Percentiles rank a stretch among this genome's conserved stretches.
Conservation (phyloP, 2,113 vertebrate species). For the Cyprinodon variegatus region DNA sequence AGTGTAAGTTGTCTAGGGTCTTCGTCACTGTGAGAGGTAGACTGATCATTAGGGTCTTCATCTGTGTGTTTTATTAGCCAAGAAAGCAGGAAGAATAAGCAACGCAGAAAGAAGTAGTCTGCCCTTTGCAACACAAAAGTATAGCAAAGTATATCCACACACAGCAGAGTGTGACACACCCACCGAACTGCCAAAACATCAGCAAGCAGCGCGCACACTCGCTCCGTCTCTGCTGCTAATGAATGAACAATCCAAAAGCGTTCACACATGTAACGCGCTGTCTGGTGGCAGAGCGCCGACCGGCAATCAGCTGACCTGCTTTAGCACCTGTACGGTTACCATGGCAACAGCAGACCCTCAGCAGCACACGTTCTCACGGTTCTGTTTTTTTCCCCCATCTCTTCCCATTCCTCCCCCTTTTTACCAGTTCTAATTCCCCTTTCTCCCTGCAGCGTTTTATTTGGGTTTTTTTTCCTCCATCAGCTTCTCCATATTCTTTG, state of each 20-base stretch:
- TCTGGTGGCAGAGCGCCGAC: constrained; percentile 13
- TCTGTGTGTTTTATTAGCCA: too few relatives aligned
- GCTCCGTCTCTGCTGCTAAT: constrained; percentile 5
- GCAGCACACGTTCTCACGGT: constrained; percentile 17
- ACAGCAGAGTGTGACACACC: not conserved
- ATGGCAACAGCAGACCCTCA: constrained; percentile 48
- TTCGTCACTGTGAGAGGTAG: too few relatives aligned
- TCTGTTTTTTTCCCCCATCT: constrained; percentile 33
- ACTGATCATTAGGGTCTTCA: too few relatives aligned
- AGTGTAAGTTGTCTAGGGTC: not conserved
- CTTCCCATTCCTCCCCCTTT: constrained; percentile 3
- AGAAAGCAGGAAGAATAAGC: too few relatives aligned
- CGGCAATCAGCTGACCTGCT: constrained; percentile 57
- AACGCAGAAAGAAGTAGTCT: not conserved
- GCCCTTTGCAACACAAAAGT: not conserved
- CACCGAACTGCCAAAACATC: constrained; percentile 16
- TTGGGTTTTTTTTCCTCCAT: not conserved
- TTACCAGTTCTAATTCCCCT: not conserved
- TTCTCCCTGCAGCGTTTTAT: not conserved
- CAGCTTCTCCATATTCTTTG: not conserved
- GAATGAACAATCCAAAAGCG: constrained; percentile 34
- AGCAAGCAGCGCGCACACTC: constrained; percentile 5
- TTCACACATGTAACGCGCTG: constrained; percentile 12
- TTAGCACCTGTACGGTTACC: constrained; percentile 66
- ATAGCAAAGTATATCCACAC: not conserved